A percentile compares a stretch with the other conserved stretches of the same genome.
Conservation (phyloP, 2,797 vertebrate species). For the Sorex maritimensis region DNA sequence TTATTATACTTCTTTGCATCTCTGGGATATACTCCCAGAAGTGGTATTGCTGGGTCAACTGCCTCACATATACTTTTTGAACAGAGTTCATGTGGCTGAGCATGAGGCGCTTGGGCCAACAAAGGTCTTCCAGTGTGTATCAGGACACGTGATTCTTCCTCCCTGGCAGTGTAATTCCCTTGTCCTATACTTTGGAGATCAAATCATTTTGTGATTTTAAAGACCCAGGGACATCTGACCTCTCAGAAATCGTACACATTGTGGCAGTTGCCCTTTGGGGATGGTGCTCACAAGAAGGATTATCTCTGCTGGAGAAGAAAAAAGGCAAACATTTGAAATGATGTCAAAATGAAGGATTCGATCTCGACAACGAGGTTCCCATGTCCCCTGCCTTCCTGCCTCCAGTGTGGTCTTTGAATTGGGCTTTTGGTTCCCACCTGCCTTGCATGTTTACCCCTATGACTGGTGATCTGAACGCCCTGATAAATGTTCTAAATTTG, state of each 20-base stretch:
- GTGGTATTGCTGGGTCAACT: too few relatives aligned
- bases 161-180: neutral
- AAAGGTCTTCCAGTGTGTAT: neutral
- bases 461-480: constrained; percentile 51
- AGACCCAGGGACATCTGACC: neutral
- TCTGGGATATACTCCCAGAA: too few relatives aligned
- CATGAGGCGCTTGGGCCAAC: neutral
- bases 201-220: neutral
- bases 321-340: constrained; percentile 6
- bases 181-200: neutral
- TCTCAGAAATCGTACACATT: neutral
- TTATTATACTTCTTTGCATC: too few relatives aligned
- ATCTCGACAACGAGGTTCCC: neutral
- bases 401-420: neutral
- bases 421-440: constrained; percentile 43
- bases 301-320: constrained; percentile 29
- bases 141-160: neutral
- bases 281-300: neutral
- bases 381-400: neutral
- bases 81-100: neutral
- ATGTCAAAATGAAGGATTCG: neutral
- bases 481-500: constrained; percentile 50
- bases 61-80: neutral
- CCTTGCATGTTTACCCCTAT: constrained; percentile 19
- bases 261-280: neutral